phyloP scores from a whole-genome alignment of 2,113 vertebrate genomes.

The Penelope pileata region DNA sequence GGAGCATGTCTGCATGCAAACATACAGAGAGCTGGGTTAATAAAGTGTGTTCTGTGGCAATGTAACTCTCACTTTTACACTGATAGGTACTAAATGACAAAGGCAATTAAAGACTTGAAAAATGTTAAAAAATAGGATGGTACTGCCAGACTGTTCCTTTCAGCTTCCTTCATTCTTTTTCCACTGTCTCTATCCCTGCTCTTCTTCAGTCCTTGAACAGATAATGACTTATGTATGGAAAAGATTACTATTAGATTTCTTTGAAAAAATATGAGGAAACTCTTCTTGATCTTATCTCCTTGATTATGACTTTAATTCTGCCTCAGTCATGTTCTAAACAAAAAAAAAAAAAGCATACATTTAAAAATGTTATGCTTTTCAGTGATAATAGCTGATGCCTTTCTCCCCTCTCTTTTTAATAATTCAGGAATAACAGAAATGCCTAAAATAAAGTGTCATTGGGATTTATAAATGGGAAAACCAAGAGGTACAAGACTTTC shows the following conservation, averaged over 20 bases:
- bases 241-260: neutral
- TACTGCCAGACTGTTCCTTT: neutral
- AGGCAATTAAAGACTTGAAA: neutral
- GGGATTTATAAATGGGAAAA: neutral
- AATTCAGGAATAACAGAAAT: neutral
- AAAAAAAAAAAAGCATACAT: neutral
- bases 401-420: neutral
- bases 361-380: neutral
- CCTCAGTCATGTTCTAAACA: neutral
- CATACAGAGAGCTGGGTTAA: neutral
- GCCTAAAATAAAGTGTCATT: neutral
- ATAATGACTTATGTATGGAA: neutral
- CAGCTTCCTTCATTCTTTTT: neutral
- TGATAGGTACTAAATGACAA: neutral
- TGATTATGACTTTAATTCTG: neutral
- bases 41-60: neutral
- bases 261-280: neutral
- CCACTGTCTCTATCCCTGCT: neutral
- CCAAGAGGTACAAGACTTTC: neutral
- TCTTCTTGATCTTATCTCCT: neutral
- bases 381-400: neutral
- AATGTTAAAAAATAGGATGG: neutral
- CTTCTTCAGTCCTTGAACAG: neutral
- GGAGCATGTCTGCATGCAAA: fast-evolving
- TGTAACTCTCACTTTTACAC: neutral